Base-by-base conservation (phyloP, 2,113 vertebrate species). In the Rhineura floridana region DNA sequence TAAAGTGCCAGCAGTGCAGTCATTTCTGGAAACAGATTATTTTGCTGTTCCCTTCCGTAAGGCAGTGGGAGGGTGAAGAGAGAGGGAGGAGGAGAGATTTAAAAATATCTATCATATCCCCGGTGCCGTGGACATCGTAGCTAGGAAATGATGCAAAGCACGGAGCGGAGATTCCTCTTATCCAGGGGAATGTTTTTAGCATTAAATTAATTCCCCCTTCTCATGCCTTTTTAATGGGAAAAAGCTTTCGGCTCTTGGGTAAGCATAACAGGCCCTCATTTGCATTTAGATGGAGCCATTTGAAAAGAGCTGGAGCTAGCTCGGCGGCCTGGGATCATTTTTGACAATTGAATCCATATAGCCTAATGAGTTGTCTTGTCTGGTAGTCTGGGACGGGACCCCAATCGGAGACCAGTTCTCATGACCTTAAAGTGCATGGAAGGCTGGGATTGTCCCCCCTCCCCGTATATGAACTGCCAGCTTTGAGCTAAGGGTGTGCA, bases 201-300 rank as follows among this genome's bases (percentile, higher is more conserved):
- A 96, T 95, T 96, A 95, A 96, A 96, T 97, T 96, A 97, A 96
- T 96, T 96, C 94, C 90, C 93, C 95, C 95, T 95, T 95, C 96
- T 96, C 95, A 94, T 84, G 91, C 96, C 50, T 78, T 94, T 88
- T 94, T 96, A 97, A 97, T 96, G 93, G 96, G 94, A 95, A 96
- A 95, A 96, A 91, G 92, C 93, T 94, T 95, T 97, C 93, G 94
- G 95, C 95, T 95, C 92, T 86, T 87, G 86, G 87, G 95, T 95
- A 94, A 92, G 94, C 93, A 94, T 95, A 95, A 42, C 89, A 94
- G 94, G 92, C 93, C 5, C 0, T 0, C 94, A 97, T 97, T 97
- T 97, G 97, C 97, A 97, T 97, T 97, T 97, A 97, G 97, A 97
- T 97, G 95, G 96, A 96, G 95, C 95, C 96, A 94, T 97, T 96